Base-by-base conservation (phyloP, 2,888 invertebrate species). In the Polymixis flavicincta region DNA sequence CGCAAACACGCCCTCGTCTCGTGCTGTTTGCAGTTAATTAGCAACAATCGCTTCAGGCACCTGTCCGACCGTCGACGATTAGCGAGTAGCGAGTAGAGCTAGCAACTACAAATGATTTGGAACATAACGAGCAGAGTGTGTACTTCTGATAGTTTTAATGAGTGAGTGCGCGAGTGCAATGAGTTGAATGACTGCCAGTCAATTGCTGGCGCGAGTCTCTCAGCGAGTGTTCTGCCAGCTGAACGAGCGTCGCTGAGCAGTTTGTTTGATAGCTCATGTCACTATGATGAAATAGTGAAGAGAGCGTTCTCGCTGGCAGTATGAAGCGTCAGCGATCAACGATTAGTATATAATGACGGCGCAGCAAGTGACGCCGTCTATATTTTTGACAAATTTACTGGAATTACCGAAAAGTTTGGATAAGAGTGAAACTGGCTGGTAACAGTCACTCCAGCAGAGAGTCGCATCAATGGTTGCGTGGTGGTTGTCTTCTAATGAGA, bases 1-100 rank as follows among this genome's bases (percentile, higher is more conserved):
- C 54, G 42, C 76, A 71, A 80, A 76, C 73, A 74, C 60, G 63
- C 54, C 61, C 73, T 61, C 75, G 42, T 64, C 71, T 73, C 75
- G 69, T 61, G 61, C 71, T 87, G 78, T 87, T 87, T 85, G 85
- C 83, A 82, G 80, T 88, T 88, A 88, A 89, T 89, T 88, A 88
- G 85, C 73, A 74, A 82, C 84, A 85, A 88, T 84, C 76, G 78
- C 72, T 89, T 84, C 75, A 82, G 19, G 54, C 54, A 19, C n/a
- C 32, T n/a, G 19, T 19, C n/a, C 54, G n/a, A 37, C 19, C 1
- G 32, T 17, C 4, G 19, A n/a, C n/a, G 32, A 54, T 66, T 32
- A 37, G 11, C 66, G 32, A 54, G 32, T 22, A n/a, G 19, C 32
- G n/a, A 50, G 9, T 3, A 65, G 17, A 22, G 7, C 50, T 32